These are phyloP conservation scores for Trachymyrmex cornetzi DNA, from an alignment of 1,140 invertebrate genomes.

Conservation along the genomic window DNA sequence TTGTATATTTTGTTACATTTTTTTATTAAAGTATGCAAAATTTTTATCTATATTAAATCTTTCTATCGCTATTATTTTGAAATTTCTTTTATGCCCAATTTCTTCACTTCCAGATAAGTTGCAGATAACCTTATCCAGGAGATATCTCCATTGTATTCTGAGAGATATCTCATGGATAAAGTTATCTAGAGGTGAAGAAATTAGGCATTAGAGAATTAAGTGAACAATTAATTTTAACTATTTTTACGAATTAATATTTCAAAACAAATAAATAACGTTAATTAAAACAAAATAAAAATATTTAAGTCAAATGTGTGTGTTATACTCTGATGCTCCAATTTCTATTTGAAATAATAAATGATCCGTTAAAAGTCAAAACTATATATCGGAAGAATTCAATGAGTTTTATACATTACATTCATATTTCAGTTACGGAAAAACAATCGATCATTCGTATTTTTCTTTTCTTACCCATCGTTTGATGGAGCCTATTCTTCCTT, in stretches of 20 bases:
- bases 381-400: slow-evolving; percentile 1
- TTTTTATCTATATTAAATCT: not conserved
- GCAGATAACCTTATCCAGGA: no score
- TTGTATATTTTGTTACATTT: not conserved
- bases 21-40: not conserved
- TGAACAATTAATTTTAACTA: not conserved
- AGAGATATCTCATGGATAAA: no score
- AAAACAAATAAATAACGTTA: not conserved
- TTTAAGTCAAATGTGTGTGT: not conserved
- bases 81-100: no score
- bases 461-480: not conserved
- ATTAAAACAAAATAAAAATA: not conserved
- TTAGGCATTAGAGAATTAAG: no score
- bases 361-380: slow-evolving; percentile 16
- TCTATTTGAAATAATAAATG: slow-evolving; percentile 21
- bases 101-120: no score
- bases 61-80: no score
- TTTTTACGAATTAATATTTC: not conserved
- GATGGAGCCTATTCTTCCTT: slow-evolving; percentile 48
- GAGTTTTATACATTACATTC: not conserved
- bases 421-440: slow-evolving; percentile 35
- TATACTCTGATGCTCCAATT: not conserved
- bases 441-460: not conserved
- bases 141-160: no score
- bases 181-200: no score